Conservation (phyloP, 2,113 vertebrate genomes). For the Mustela nigripes region DNA sequence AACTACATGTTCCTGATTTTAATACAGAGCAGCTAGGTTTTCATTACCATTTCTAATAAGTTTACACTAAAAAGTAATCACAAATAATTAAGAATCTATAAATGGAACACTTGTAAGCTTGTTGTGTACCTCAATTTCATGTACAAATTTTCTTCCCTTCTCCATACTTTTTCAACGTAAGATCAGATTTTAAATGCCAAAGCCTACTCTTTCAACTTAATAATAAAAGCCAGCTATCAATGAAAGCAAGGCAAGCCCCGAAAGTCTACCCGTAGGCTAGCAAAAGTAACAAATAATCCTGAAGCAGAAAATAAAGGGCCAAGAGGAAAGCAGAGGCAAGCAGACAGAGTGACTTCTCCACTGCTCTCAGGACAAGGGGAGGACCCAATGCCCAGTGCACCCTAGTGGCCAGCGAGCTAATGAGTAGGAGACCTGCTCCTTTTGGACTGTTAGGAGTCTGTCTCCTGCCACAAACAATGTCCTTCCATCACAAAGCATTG, state of each 20-base stretch:
- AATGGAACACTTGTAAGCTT: neutral
- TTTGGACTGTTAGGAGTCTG: no score
- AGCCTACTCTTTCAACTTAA: neutral
- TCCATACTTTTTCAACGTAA: neutral
- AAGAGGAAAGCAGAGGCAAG: neutral
- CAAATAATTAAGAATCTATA: neutral
- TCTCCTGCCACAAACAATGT: neutral
- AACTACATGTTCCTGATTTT: neutral
- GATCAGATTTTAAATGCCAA: conserved; percentile 29
- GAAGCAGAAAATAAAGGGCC: neutral
- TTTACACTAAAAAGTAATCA: neutral
- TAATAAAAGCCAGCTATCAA: neutral
- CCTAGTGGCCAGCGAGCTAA: neutral
- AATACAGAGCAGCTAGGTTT: neutral
- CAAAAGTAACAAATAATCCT: neutral
- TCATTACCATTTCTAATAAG: neutral
- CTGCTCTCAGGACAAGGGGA: no score
- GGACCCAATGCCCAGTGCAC: neutral
- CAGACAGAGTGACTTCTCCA: fast-evolving
- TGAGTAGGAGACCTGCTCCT: fast-evolving
- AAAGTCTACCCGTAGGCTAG: neutral
- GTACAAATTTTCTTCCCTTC: neutral
- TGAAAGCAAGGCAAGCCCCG: neutral
- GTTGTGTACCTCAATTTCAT: neutral
- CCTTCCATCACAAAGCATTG: neutral